Base-by-base conservation (phyloP, 1,140 invertebrate genomes). In the Drosophila nigrodunni region DNA sequence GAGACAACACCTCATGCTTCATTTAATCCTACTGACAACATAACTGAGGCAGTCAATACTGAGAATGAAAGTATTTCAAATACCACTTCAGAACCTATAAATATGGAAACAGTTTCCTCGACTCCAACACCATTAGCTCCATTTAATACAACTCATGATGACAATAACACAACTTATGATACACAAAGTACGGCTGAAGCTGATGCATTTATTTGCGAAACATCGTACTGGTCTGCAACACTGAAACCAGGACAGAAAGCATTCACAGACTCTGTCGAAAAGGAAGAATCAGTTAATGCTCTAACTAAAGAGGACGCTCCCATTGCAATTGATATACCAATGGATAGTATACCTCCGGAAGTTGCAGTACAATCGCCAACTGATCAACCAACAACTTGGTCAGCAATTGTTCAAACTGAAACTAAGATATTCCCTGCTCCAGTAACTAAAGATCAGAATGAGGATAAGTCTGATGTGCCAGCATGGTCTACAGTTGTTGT, bases 331-430 rank as follows among this genome's bases (percentile, higher is more conserved):
- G 60, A 62, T 15, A 90, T 86, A 64, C 73, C 86, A 13, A 15
- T 18, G n/a, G 60, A 58, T 30, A 39, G 44, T 11, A 25, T 50
- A 7, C 30, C 55, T 10, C 62, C 77, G 6, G 82, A 91, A 74
- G 65, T 92, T 11, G 10, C 81, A 2, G 87, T 92, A 8, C 67
- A 89, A 47, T 92, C 90, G 2, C 90, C 90, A 7, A 86, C 54
- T n/a, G 87, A 89, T 60, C 90, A 90, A 50, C 90, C 90, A 35
- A 92, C 90, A 58, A 92, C 90, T 2, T 92, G 90, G 90, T 91
- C 90, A n/a, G 87, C 90, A n/a, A 79, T 91, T 11, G 78, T 91
- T 18, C 85, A 92, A 74, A 92, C 91, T 9, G 85, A 92, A 59
- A 64, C 77, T 6, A 92, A 75, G 8, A 64, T 89, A 4, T 92